Base-by-base conservation (phyloP, 30 jellyfish, hydroid and myxozoan genomes). In the Turritopsis rubra region DNA sequence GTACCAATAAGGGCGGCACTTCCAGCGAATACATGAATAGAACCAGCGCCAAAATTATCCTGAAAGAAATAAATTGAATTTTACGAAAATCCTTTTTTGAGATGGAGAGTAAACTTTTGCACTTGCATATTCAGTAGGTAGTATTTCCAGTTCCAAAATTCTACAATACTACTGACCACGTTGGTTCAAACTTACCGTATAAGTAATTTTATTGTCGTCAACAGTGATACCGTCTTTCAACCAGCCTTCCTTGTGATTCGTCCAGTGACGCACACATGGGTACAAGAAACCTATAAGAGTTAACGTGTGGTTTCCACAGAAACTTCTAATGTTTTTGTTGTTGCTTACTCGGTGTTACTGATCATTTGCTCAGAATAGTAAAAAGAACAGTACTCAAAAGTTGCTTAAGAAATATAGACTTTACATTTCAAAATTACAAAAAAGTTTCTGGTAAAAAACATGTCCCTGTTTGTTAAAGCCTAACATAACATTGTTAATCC, bases 221-320 rank as follows among this genome's bases (percentile, higher is more conserved):
- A 60, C 86, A 20, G 72, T 82, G 79, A 93, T 53, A 16, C 96
- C 98, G 26, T 85, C 80, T 24, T 1, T n/a, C 52, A 93, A 88
- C 98, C 98, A 93, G 24, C 96, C 98, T 52, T 85, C 81, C 22
- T 17, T 28, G 72, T 85, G 90, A 79, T 85, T 71, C 27, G 93
- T 91, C 98, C 98, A 93, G 66, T 93, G 98, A n/a, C 93, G 88
- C 20, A 89, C 84, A 65, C 91, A 86, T 8, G 98, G 98, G 81
- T 75, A 93, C 3, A 88, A 53, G 80, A 88, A 88, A 22, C 98
- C 98, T 93, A 19, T 24, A 8, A 41, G 13, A 41, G 13, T 41
- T 41, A 13, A 41, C 60, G 9, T 5, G 60, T 41, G 5, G 13
- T 41, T 41, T 41, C 13, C n/a, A n/a, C n/a, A n/a, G n/a, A n/a